These are phyloP conservation scores for Ceyx erithaca DNA, from an alignment of 2,797 vertebrate genomes.

Conservation along the genomic window DNA sequence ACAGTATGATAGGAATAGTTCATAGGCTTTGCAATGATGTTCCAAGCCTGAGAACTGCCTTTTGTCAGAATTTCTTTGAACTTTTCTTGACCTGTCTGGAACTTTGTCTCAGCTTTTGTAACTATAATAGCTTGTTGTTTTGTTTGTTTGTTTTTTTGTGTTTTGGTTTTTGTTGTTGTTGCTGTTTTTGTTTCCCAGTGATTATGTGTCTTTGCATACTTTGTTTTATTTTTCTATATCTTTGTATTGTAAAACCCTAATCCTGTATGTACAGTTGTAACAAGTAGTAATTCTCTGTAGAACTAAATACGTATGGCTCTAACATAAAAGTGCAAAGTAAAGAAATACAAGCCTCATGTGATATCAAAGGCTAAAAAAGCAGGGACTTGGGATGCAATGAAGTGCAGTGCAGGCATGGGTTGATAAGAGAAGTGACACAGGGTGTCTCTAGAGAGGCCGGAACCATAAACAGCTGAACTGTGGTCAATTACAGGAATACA, in stretches of 20 bases:
- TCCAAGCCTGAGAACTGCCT: background rate
- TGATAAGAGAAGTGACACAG: background rate
- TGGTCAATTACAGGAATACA: background rate
- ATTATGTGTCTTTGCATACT: background rate
- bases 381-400: fast-evolving
- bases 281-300: background rate
- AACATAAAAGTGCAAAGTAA: background rate
- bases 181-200: background rate
- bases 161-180: too few relatives aligned
- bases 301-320: background rate
- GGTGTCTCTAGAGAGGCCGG: background rate
- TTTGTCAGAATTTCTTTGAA: background rate
- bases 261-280: background rate
- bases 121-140: background rate
- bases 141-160: too few relatives aligned
- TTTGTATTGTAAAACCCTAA: background rate
- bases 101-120: background rate
- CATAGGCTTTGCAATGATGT: background rate
- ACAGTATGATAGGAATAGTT: background rate
- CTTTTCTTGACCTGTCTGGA: background rate
- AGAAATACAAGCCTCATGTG: background rate
- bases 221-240: background rate
- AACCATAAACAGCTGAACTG: background rate
- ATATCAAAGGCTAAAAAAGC: background rate
- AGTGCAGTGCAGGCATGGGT: fast-evolving